Evolutionary conservation across 2,113 vertebrate genomes (phyloP).

Genomic region (Toxostoma redivivum): DNA sequence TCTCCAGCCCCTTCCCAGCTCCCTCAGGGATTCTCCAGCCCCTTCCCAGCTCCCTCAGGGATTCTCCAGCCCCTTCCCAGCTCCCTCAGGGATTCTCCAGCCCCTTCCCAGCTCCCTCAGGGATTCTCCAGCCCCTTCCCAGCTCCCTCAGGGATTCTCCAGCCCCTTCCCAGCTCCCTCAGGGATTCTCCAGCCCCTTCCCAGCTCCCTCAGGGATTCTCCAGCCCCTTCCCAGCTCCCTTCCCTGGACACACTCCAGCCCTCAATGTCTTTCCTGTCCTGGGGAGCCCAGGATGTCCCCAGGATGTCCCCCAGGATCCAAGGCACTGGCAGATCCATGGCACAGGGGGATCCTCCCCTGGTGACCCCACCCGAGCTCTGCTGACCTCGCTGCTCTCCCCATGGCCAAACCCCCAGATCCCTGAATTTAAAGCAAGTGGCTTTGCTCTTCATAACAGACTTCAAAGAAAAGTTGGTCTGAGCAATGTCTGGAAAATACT

Average conservation of each 20-base stretch:
- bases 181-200: neutral
- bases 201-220: neutral
- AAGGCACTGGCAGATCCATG: neutral
- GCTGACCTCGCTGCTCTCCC: neutral
- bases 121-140: no score
- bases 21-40: no score
- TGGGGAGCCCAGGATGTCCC: no score
- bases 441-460: neutral
- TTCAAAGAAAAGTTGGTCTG: neutral
- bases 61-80: no score
- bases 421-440: neutral
- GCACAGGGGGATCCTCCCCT: neutral
- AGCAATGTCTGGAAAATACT: neutral
- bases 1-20: no score
- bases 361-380: neutral
- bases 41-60: no score
- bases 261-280: rapidly evolving
- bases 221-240: neutral
- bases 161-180: neutral
- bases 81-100: no score
- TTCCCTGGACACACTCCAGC: rapidly evolving
- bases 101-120: no score
- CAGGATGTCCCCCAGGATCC: neutral
- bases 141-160: neutral
- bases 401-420: rapidly evolving